A percentile compares a stretch with the other conserved stretches of the same genome.
These are phyloP conservation scores for Siniperca obscura DNA, from an alignment of 2,797 vertebrate species.

Conservation along the genomic window DNA sequence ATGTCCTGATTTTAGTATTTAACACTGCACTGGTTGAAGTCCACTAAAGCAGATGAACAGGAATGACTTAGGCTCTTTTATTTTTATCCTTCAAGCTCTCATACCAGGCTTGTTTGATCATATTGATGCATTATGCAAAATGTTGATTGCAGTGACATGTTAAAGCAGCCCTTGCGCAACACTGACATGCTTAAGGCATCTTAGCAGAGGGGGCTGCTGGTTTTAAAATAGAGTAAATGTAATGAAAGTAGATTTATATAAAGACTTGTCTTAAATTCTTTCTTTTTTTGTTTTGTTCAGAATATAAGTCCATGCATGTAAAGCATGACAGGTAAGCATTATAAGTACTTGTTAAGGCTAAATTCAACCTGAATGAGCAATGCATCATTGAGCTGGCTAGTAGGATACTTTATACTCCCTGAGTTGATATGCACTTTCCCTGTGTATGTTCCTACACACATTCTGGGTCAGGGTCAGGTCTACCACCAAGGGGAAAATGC, in stretches of 20 bases:
- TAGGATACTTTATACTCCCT: slow-evolving; percentile 44
- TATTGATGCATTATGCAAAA: not conserved
- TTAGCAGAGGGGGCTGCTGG: not conserved
- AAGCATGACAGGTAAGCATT: not conserved
- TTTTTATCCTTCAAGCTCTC: not conserved
- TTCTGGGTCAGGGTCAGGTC: slow-evolving; percentile 54
- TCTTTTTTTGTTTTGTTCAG: not conserved
- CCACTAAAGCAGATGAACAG: not conserved
- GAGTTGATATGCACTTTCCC: slow-evolving; percentile 43
- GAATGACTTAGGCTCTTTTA: not conserved
- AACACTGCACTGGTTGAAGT: not conserved
- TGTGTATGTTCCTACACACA: slow-evolving; percentile 32
- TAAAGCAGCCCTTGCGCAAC: not conserved
- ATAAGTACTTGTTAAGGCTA: not conserved
- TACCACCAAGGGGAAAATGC: slow-evolving; percentile 39
- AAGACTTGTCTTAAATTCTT: not conserved
- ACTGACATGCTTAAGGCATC: not conserved
- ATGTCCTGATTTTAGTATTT: not conserved
- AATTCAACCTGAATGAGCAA: slow-evolving; percentile 18
- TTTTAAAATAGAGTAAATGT: not conserved
- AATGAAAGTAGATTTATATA: not conserved
- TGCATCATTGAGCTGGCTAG: slow-evolving; percentile 36
- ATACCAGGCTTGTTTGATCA: not conserved
- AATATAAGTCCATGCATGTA: not conserved
- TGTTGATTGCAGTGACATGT: not conserved